These are phyloP conservation scores for Caenorhabditis virilis DNA, from an alignment of 2,888 invertebrate genomes.

Conservation along the genomic window DNA sequence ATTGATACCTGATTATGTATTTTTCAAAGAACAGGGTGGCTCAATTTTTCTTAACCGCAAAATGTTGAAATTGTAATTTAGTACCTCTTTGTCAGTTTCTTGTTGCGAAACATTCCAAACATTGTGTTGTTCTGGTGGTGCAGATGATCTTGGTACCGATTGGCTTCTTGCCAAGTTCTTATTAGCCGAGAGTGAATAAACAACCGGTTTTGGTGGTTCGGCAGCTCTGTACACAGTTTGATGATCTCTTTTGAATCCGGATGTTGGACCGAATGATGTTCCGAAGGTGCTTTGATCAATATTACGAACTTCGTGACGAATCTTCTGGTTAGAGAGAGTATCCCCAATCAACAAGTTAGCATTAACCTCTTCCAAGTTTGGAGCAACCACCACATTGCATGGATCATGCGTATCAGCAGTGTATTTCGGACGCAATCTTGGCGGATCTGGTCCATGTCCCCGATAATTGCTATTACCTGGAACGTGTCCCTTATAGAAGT, in stretches of 20 bases:
- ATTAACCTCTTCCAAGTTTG: slow-evolving; percentile 53
- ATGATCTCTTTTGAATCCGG: slow-evolving; percentile 61
- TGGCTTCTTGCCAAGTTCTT: slow-evolving; percentile 27
- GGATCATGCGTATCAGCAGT: slow-evolving; percentile 60
- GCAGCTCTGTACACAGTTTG: slow-evolving; percentile 26
- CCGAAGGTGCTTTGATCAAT: slow-evolving; percentile 56
- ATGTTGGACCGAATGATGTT: slow-evolving; percentile 57
- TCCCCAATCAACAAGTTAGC: slow-evolving; percentile 54
- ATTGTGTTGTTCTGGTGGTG: slow-evolving; percentile 49
- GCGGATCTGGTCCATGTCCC: slow-evolving; percentile 63
- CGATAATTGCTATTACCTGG: slow-evolving; percentile 52
- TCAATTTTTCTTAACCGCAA: no score
- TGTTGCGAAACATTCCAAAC: slow-evolving; percentile 43
- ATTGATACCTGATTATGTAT: slow-evolving; percentile 52
- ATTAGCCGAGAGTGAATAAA: slow-evolving; percentile 42
- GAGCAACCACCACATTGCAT: slow-evolving; percentile 56
- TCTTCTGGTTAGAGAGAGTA: slow-evolving; percentile 64
- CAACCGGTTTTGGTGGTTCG: slow-evolving; percentile 39
- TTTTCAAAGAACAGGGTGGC: no score
- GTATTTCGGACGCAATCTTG: slow-evolving; percentile 58
- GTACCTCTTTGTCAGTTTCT: slow-evolving; percentile 47
- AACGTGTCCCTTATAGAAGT: slow-evolving; percentile 49
- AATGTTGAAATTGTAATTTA: not conserved
- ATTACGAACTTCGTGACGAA: slow-evolving; percentile 45
- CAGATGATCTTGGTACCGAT: slow-evolving; percentile 35